Conservation (phyloP, 2,888 invertebrate genomes). For the Electrophaes corylata region DNA sequence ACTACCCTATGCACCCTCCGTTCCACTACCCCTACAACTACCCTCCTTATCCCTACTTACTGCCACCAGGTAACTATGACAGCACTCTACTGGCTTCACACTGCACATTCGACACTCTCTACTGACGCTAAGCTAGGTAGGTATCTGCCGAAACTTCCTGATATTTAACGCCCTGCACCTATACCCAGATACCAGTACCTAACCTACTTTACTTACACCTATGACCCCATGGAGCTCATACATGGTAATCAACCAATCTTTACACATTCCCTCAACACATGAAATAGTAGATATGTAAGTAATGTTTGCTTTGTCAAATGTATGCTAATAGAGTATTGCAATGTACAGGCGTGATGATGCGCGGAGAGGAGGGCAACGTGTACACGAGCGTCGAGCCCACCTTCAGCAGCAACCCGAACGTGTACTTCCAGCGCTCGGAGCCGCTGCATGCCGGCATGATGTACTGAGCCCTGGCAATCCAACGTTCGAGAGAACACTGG, state of each 20-base stretch:
- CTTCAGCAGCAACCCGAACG: constrained; percentile 95
- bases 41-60: constrained; percentile 75
- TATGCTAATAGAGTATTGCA: constrained; percentile 34
- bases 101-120: constrained; percentile 32
- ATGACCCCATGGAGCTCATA: neutral
- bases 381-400: constrained; percentile 94
- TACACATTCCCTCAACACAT: neutral
- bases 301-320: neutral
- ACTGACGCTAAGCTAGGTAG: constrained; percentile 25
- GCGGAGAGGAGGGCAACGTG: constrained; percentile 92
- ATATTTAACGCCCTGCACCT: neutral
- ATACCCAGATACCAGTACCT: neutral
- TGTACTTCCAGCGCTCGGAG: constrained; percentile 92
- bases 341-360: constrained; percentile 88
- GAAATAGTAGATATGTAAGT: neutral
- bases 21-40: constrained; percentile 81
- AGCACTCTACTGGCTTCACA: constrained; percentile 40
- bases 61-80: constrained; percentile 76
- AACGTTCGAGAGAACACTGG: constrained; percentile 78
- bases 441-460: constrained; percentile 96
- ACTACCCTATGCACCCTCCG: constrained; percentile 79
- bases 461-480: constrained; percentile 88
- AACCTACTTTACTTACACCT: neutral
- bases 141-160: constrained; percentile 9
- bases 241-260: neutral